Evolutionary conservation across 2,888 invertebrate genomes (phyloP), one percentile per base, ranked within the genome.

Genomic region (Polyploca ridens): DNA sequence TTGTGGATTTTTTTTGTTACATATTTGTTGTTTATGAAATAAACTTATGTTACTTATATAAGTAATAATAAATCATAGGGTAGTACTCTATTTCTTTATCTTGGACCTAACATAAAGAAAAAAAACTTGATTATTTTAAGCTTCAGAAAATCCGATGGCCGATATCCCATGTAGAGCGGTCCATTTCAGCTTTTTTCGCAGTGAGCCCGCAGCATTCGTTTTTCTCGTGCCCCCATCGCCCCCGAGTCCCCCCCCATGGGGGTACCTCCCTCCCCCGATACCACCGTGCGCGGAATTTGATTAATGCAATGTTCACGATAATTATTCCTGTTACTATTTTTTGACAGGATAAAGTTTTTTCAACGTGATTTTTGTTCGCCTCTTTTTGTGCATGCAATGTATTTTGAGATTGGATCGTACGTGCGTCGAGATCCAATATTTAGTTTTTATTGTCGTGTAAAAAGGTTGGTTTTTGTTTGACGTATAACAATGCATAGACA

Each of bases 271-370:
- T 79, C 84, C 85, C 85, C 87, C 86, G 90, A 93, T 93, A 92
- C 90, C 87, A 73, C 90, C 89, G 90, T 90, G 92, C 90, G 87
- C 90, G 89, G 93, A 93, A 94, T 94, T 93, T 94, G 93, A 94
- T 94, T 94, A 94, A 94, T 94, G 93, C 93, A 93, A 93, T 94
- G 93, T 91, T 90, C 92, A 85, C 90, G 88, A 93, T 94, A 93
- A 94, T 93, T 93, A 94, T 93, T 93, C 93, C 87, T 88, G 92
- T 90, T 90, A 91, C 92, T 90, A 91, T 93, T 91, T 91, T 92
- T 93, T 91, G 93, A 92, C 91, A 90, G 90, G 84, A 82, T 85
- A 87, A 88, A 88, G 86, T 90, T 91, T 90, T 90, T 90, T 83
- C 74, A 75, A 73, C 81, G 82, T 79, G 80, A 85, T 86, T 87